Percentiles rank a stretch among this genome's conserved stretches.
Conservation (phyloP, 1,140 invertebrate genomes). For the Drosophila rhopaloa region DNA sequence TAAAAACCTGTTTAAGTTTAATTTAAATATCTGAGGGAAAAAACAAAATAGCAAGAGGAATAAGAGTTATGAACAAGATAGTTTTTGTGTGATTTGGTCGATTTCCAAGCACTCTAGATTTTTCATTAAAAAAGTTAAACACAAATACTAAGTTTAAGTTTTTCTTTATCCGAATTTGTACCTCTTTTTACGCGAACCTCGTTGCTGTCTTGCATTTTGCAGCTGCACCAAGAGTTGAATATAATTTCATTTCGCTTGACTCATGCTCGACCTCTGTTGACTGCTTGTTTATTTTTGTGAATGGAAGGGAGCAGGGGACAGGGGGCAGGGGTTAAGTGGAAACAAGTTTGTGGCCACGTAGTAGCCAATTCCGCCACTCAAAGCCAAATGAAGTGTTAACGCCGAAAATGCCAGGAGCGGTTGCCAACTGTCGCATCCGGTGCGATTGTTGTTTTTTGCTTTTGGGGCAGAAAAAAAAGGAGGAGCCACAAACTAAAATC, state of each 20-base stretch:
- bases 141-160: too few species aligned
- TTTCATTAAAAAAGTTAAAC: too few species aligned
- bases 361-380: conserved; percentile 47
- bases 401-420: conserved; percentile 45
- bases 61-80: too few species aligned
- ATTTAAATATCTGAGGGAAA: too few species aligned
- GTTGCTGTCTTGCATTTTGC: neutral
- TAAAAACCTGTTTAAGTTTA: too few species aligned
- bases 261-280: conserved; percentile 20
- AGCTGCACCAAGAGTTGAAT: conserved; percentile 23
- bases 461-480: neutral
- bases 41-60: too few species aligned
- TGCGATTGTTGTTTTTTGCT: conserved; percentile 23
- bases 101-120: too few species aligned
- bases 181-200: neutral
- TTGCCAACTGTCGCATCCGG: conserved; percentile 65
- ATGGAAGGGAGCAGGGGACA: neutral
- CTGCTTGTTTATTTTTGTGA: conserved; percentile 54
- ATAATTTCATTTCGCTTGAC: conserved; percentile 62
- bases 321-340: conserved; percentile 2
- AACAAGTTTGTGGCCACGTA: conserved; percentile 32
- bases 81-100: too few species aligned
- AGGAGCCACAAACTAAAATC: conserved; percentile 11
- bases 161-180: neutral
- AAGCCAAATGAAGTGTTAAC: conserved; percentile 66